These are phyloP conservation scores for Rhizoglyphus robini DNA, from an alignment of 1,140 invertebrate species.

Conservation along the genomic window DNA sequence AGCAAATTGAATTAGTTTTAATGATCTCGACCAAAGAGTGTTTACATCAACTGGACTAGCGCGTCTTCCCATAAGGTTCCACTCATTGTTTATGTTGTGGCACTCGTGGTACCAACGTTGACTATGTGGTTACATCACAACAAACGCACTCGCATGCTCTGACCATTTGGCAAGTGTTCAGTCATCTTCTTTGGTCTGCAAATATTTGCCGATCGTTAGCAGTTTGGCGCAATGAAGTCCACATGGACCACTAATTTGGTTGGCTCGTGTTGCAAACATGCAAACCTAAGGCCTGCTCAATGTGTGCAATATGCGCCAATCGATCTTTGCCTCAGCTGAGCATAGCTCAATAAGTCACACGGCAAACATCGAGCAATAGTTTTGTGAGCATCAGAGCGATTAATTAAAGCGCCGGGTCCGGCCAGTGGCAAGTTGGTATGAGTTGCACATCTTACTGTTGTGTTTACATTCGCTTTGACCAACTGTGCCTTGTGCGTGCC, in stretches of 20 bases:
- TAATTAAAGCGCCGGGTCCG: neutral
- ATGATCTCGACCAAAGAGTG: neutral
- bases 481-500: too few relatives aligned
- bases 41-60: neutral
- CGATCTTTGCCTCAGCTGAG: neutral
- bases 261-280: too few relatives aligned
- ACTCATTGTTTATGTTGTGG: neutral
- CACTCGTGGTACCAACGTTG: too few relatives aligned
- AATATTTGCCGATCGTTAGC: constrained; percentile 13
- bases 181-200: neutral
- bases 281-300: neutral
- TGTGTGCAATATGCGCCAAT: neutral
- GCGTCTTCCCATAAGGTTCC: neutral
- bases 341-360: neutral
- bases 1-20: constrained; percentile 11
- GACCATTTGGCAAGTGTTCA: neutral
- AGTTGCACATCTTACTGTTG: too few relatives aligned
- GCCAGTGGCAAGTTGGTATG: too few relatives aligned
- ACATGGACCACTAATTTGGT: too few relatives aligned
- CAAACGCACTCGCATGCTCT: neutral
- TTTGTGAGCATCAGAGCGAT: neutral
- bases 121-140: neutral
- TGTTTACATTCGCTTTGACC: too few relatives aligned
- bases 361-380: neutral
- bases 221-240: neutral